Evolutionary conservation across 1,140 invertebrate genomes (phyloP).

Genomic region (Catajapyx aquilonaris): DNA sequence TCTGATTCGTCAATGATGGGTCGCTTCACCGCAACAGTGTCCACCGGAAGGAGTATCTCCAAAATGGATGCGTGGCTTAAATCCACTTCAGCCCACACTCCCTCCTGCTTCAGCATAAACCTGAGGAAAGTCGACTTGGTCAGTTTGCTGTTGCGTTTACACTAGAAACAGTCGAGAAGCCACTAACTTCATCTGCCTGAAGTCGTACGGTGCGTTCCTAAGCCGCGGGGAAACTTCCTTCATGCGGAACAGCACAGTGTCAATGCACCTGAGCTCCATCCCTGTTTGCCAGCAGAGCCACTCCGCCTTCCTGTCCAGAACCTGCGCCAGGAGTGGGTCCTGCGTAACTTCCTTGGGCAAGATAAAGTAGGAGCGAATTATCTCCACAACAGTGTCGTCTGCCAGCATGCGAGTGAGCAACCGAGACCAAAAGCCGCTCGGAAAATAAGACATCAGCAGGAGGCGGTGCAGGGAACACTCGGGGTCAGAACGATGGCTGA

Average conservation of each 20-base stretch:
- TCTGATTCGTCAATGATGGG: conserved; percentile 26
- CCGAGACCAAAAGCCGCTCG: conserved; percentile 92
- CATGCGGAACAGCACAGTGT: conserved; percentile 56
- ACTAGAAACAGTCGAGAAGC: neutral
- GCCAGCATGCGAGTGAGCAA: conserved; percentile 78
- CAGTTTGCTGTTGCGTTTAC: too few relatives aligned
- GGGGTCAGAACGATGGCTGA: conserved; percentile 26
- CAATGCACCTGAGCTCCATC: conserved; percentile 61
- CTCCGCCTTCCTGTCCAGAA: conserved; percentile 49
- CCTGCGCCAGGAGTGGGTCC: conserved; percentile 34
- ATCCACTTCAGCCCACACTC: conserved; percentile 63
- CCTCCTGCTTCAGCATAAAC: conserved; percentile 55
- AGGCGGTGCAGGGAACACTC: conserved; percentile 40
- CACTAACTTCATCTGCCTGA: conserved; percentile 17
- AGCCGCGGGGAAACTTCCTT: conserved; percentile 51
- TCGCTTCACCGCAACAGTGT: conserved; percentile 46
- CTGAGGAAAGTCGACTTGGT: conserved; percentile 26
- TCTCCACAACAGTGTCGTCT: conserved; percentile 66
- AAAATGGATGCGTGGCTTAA: conserved; percentile 60
- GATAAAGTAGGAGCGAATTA: conserved; percentile 45
- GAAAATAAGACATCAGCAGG: conserved; percentile 85
- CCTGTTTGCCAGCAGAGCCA: conserved; percentile 95
- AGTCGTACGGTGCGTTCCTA: conserved; percentile 28
- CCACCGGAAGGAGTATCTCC: conserved; percentile 66
- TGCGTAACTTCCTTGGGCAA: conserved; percentile 37